Percentiles rank a stretch among this genome's conserved stretches.
phyloP scores from a whole-genome alignment of 2,888 invertebrate species.

The Cyaniris semiargus region DNA sequence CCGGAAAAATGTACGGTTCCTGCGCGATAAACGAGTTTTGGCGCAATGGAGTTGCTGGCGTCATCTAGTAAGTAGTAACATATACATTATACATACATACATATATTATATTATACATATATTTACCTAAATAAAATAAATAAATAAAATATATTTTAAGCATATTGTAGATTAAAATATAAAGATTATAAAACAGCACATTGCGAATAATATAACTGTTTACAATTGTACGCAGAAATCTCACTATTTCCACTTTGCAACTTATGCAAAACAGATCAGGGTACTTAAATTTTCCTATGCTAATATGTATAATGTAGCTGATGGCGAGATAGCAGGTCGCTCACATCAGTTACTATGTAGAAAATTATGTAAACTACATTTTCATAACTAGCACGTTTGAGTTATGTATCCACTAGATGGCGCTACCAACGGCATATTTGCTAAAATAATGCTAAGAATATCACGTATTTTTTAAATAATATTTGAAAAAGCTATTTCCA shows the following conservation, averaged over 20 bases:
- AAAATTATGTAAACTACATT: slow-evolving; percentile 14
- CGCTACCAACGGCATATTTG: not conserved
- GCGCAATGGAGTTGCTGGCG: too few relatives aligned
- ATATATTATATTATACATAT: too few relatives aligned
- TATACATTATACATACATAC: too few relatives aligned
- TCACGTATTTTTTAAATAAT: too few relatives aligned
- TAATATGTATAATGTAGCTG: slow-evolving; percentile 1
- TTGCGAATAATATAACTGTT: not conserved
- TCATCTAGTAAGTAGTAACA: too few relatives aligned
- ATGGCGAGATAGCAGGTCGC: slow-evolving; percentile 14
- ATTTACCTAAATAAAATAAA: too few relatives aligned
- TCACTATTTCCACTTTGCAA: slow-evolving; percentile 14
- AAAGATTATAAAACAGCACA: not conserved
- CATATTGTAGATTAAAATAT: too few relatives aligned
- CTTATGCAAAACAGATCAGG: slow-evolving; percentile 21
- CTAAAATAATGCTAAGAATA: too few relatives aligned
- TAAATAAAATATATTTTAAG: too few relatives aligned
- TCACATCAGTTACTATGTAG: slow-evolving; percentile 7
- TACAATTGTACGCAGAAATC: not conserved
- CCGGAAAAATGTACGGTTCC: too few relatives aligned
- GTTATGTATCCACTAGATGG: not conserved
- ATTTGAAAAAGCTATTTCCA: too few relatives aligned
- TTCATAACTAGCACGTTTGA: not conserved
- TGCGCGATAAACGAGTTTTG: too few relatives aligned
- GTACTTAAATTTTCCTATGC: slow-evolving; percentile 21